Conservation (phyloP, 2,113 vertebrate species). For the Carettochelys insculpta region DNA sequence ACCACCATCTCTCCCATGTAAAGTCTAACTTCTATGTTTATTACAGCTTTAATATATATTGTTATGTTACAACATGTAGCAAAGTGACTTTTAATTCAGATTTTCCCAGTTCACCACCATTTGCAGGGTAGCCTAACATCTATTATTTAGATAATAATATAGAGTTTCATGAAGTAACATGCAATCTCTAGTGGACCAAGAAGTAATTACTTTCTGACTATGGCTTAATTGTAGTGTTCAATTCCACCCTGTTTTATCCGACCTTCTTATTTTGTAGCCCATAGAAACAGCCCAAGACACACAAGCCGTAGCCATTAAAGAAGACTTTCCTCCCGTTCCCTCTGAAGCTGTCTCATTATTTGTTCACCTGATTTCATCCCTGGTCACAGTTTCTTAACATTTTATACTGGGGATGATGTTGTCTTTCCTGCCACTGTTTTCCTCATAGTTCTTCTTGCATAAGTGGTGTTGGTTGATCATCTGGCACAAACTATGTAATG, state of each 20-base stretch:
- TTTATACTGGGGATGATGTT: background rate
- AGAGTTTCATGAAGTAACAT: slow-evolving; percentile 24
- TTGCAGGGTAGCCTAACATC: background rate
- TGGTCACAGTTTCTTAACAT: background rate
- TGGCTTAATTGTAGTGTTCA: slow-evolving; percentile 47
- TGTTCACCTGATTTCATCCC: background rate
- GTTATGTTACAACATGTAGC: background rate
- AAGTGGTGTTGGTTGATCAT: background rate
- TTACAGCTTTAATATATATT: slow-evolving; percentile 23
- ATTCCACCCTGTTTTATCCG: slow-evolving; percentile 4
- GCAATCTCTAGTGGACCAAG: background rate
- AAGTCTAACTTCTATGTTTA: slow-evolving; percentile 43
- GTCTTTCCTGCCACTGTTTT: background rate
- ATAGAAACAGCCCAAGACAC: slow-evolving; percentile 58
- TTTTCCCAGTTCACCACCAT: background rate
- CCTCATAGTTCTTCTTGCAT: background rate
- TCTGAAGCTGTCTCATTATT: slow-evolving; percentile 24
- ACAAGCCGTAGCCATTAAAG: background rate
- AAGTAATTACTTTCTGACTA: slow-evolving; percentile 54
- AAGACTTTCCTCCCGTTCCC: slow-evolving; percentile 7
- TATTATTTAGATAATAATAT: slow-evolving; percentile 30
- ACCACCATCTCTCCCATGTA: slow-evolving; percentile 15
- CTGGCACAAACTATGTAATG: background rate
- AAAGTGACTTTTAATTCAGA: slow-evolving; percentile 11
- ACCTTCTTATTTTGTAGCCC: slow-evolving; percentile 55